phyloP scores from a whole-genome alignment of 2,888 invertebrate species.

The Andrena praecox region DNA sequence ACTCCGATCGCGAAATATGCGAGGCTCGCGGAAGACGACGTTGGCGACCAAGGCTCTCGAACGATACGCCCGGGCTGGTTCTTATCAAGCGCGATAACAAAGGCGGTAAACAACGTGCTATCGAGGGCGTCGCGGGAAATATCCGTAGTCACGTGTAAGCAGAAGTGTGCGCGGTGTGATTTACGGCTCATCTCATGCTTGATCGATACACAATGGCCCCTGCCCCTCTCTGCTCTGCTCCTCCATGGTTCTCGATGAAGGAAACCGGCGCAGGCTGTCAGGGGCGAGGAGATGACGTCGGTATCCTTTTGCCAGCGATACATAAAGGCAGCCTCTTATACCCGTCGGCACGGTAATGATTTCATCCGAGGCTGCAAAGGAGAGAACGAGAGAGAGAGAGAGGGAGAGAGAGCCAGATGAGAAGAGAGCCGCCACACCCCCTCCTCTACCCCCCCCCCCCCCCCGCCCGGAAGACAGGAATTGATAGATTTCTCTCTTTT shows the following conservation, averaged over 20 bases:
- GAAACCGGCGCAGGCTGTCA: constrained; percentile 42
- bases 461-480: constrained; percentile 79
- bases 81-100: constrained; percentile 40
- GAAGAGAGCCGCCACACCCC: constrained; percentile 33
- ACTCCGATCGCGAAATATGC: not conserved
- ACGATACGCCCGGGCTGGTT: not conserved
- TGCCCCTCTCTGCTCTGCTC: not conserved
- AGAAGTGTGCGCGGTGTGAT: constrained; percentile 65
- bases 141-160: constrained; percentile 58
- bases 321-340: constrained; percentile 65
- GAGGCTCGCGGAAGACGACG: not conserved
- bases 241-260: constrained; percentile 31
- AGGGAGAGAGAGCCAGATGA: constrained; percentile 8
- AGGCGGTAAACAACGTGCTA: constrained; percentile 19
- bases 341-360: constrained; percentile 73
- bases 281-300: constrained; percentile 49
- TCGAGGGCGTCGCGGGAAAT: constrained; percentile 31
- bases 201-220: constrained; percentile 61
- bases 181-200: constrained; percentile 70
- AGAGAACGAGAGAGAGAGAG: not conserved
- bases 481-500: constrained; percentile 81
- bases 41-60: not conserved
- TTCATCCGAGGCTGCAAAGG: constrained; percentile 64
- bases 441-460: constrained; percentile 40
- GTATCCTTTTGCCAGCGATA: constrained; percentile 66